Evolutionary conservation across 2,113 vertebrate species (phyloP), one percentile per base, ranked within the genome.

Genomic region (Rhombomys opimus): DNA sequence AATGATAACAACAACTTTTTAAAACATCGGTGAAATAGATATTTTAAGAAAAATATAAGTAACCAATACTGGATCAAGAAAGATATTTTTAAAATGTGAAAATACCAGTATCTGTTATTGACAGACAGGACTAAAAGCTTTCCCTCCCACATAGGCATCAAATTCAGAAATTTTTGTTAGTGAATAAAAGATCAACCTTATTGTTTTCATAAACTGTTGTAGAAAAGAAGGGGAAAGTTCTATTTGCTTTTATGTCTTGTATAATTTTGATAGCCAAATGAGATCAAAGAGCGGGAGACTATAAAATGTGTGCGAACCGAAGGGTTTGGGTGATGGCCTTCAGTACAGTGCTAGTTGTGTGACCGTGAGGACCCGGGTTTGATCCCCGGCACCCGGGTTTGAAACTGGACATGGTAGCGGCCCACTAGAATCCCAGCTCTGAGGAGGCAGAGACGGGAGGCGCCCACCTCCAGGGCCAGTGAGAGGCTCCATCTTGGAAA

Each of bases 21-120:
- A 75, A 86, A 95, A 68, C 50, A n/a, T 50, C 30, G 13, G 32
- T 75, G 57, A 82, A 50, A 77, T 84, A 87, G 12, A 3, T 68
- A 82, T 57, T 91, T 92, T 57, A 89, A 67, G 38, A 89, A 92
- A 90, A 80, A 18, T 87, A 32, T 38, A 84, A 80, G 35, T 57
- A 75, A 76, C 15, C 6, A 77, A 25, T 30, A 75, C 3, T 54
- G 67, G 63, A 5, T 35, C 23, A 93, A 72, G 52, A 84, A 54
- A 84, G 11, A 46, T 11, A 35, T 50, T 90, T 88, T 92, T 84
- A 17, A 89, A 94, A 63, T 77, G 35, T 38, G 68, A 85, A 93
- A 91, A 61, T 75, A 41, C 5, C 18, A 65, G 10, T 82, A 50
- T 32, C n/a, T 11, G 35, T 54, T 87, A 57, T 13, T 63, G 59